Base-by-base conservation (phyloP, 2,888 invertebrate genomes). In the Synergus gifuensis region DNA sequence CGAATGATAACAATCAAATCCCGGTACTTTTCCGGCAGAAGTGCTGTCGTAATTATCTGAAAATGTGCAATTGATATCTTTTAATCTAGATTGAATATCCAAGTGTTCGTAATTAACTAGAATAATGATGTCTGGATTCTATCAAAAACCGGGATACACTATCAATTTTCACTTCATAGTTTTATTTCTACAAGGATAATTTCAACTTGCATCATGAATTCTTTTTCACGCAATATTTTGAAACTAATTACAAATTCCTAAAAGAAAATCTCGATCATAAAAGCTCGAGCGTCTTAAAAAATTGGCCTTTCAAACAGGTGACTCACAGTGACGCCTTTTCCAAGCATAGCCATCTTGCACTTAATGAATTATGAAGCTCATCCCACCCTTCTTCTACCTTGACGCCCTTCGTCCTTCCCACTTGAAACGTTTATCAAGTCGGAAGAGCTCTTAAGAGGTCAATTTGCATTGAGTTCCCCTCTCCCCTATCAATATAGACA, bases 391-490 rank as follows among this genome's bases (percentile, higher is more conserved):
- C 78, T 60, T 67, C 78, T 60, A 67, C 18, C 58, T 36, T 64
- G 63, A n/a, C 64, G 64, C 22, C 49, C 46, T 28, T 28, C 22
- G 44, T 64, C 49, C 64, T 63, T 77, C 46, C 28, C n/a, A 62
- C 60, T 42, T 76, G 76, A 76, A 76, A 62, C 62, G 62, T 78
- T 60, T 44, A 78, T 69, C 60, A 60, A 58, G 40, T 58, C 22
- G 46, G 60, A 76, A 58, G 76, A 54, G 54, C 18, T 40, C 76
- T 28, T 40, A 12, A 66, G 18, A 42, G 42, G 66, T 66, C 42
- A 46, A 77, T 46, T 78, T 46, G 28, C 22, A 22, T 58, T 49
- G 18, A n/a, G 49, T 76, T 63, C 18, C 49, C 8, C 4, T 64
- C 44, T 12, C 4, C 60, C n/a, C 16, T 9, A 0, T 76, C 60